Base-by-base conservation (phyloP, 2,113 vertebrate genomes). In the Centropus bengalensis region DNA sequence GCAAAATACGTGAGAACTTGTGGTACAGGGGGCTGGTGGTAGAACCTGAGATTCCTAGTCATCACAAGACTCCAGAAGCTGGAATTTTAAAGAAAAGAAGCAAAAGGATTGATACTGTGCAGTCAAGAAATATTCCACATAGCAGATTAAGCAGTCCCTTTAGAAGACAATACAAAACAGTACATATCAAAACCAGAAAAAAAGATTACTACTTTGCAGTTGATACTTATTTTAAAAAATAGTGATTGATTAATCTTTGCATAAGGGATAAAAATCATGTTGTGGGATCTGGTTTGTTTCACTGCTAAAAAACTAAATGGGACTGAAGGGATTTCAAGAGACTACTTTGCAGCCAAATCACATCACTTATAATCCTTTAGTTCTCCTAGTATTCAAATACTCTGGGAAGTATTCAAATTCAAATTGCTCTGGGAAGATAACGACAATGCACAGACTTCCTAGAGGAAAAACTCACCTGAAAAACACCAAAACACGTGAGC, bases 11-110 rank as follows among this genome's bases (percentile, higher is more conserved):
- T 6, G 33, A 75, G 62, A 73, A 89, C 18, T 1, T 1, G 0
- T 26, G 14, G 45, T 3, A 1, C 6, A 7, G 21, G 30, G 8
- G 4, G 8, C 10, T 8, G 3, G 16, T 7, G 12, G 16, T 44
- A 26, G 24, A 78, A 70, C 33, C 22, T 22, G 8, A 55, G 44
- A 71, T 27, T 8, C 11, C 23, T 2, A 51, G 11, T 5, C 68
- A 52, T 44, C 20, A 38, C 12, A 44, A 44, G 23, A 12, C 14
- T 66, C 24, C 22, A 89, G 27, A 85, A 71, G 24, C 20, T 56
- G 33, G 44, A 28, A 52, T 59, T 86, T 26, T 60, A 36, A 45
- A 42, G 14, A 21, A 33, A 55, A 30, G 12, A 51, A n/a, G 19
- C 12, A 7, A 38, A 68, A 74, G n/a, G 4, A 80, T 15, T 21